phyloP scores from a whole-genome alignment of 2,888 invertebrate species.

The Brenthis ino region DNA sequence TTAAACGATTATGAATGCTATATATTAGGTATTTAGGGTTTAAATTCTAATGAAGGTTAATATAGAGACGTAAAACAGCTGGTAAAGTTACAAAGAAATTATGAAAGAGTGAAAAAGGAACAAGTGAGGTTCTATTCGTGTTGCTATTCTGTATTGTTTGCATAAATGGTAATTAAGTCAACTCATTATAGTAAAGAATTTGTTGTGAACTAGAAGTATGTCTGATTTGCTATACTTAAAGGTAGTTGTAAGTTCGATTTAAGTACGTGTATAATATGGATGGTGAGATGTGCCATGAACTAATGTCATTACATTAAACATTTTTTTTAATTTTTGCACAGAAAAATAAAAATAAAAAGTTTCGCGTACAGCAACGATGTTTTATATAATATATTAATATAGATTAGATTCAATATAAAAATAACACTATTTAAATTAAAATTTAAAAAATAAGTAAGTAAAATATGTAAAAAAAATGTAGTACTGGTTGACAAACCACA shows the following conservation, averaged over 20 bases:
- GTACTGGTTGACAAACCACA: too few species aligned
- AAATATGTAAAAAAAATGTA: too few species aligned
- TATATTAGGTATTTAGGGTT: not conserved
- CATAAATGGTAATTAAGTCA: slow-evolving; percentile 18
- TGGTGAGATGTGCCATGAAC: too few species aligned
- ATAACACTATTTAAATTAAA: too few species aligned
- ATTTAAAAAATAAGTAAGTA: too few species aligned
- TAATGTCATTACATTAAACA: too few species aligned
- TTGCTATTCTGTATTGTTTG: slow-evolving; percentile 7
- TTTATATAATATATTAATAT: too few species aligned
- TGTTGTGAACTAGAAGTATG: not conserved
- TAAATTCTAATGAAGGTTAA: not conserved
- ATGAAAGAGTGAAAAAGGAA: slow-evolving; percentile 24
- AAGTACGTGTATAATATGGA: too few species aligned
- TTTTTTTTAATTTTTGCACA: too few species aligned
- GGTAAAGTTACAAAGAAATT: slow-evolving; percentile 20
- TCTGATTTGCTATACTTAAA: not conserved
- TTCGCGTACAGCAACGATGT: too few species aligned
- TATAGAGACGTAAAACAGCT: slow-evolving; percentile 13
- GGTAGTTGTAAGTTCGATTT: not conserved
- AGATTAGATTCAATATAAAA: too few species aligned
- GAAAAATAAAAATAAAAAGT: too few species aligned
- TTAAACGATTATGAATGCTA: slow-evolving; percentile 2
- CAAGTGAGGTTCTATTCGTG: slow-evolving; percentile 13
- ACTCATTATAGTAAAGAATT: not conserved